These are phyloP conservation scores for Felis chaus DNA, from an alignment of 2,113 vertebrate genomes.

Conservation along the genomic window DNA sequence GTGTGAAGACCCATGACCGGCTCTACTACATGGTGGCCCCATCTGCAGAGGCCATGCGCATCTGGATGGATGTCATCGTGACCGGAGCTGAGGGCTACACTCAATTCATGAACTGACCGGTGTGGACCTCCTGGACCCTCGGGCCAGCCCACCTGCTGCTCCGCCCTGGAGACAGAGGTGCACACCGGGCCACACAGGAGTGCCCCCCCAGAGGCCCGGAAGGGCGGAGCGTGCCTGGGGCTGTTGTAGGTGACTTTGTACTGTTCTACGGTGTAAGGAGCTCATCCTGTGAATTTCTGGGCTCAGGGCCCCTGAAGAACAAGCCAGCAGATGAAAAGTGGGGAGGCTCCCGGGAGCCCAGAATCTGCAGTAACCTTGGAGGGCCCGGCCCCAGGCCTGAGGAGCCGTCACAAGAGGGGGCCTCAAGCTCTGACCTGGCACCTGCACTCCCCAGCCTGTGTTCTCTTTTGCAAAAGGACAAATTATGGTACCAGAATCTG, in stretches of 20 bases:
- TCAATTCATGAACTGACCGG: conserved; percentile 88
- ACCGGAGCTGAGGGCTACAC: conserved; percentile 98
- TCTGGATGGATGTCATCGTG: conserved; percentile 99
- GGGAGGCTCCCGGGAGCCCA: background rate
- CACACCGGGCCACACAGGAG: background rate
- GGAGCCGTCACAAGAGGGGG: background rate
- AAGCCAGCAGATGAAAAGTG: background rate
- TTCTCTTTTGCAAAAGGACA: conserved; percentile 53
- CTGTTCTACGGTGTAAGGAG: background rate
- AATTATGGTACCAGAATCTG: conserved; percentile 74
- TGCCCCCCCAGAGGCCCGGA: background rate
- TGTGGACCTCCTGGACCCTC: background rate
- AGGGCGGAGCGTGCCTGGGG: background rate
- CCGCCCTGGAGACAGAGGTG: background rate
- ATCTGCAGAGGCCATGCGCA: conserved; percentile 96
- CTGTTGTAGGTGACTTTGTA: background rate
- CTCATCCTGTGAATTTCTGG: background rate
- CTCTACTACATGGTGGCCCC: conserved; percentile 98
- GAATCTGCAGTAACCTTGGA: background rate
- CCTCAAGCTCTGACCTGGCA: background rate
- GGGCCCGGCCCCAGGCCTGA: background rate
- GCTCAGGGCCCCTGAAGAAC: background rate
- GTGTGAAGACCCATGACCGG: conserved; percentile 98
- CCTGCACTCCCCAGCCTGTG: background rate
- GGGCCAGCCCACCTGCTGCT: background rate